Evolutionary conservation across 2,888 invertebrate genomes (phyloP).

Genomic region (Willowsia nigromaculata): DNA sequence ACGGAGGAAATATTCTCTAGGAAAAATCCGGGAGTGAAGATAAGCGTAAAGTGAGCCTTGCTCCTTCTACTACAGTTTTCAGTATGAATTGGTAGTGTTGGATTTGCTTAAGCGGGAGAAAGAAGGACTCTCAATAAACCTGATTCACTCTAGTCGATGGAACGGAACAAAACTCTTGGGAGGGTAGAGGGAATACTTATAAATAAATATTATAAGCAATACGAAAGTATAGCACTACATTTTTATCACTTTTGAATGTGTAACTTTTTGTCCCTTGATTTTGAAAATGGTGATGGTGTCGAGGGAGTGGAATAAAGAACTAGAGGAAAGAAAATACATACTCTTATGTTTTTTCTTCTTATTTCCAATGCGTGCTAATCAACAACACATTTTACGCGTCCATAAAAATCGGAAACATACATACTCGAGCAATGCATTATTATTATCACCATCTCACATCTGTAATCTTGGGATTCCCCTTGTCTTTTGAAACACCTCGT

Average conservation of each 20-base stretch:
- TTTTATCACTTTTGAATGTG: background rate
- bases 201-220: background rate
- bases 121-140: background rate
- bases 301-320: background rate
- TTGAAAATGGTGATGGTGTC: background rate
- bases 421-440: too few relatives aligned
- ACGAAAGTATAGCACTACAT: background rate
- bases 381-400: constrained; percentile 22
- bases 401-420: constrained; percentile 55
- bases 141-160: background rate
- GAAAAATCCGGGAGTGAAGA: background rate
- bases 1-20: constrained; percentile 19
- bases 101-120: constrained; percentile 21
- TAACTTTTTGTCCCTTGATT: background rate
- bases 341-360: background rate
- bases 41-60: background rate
- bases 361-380: constrained; percentile 11
- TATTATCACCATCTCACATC: constrained; percentile 21
- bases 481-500: constrained; percentile 22
- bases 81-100: background rate
- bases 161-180: background rate
- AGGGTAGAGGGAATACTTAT: background rate
- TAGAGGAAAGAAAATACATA: too few relatives aligned
- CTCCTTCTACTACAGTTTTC: background rate
- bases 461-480: constrained; percentile 39